Conservation (phyloP, 2,797 vertebrate genomes). For the Lutjanus campechanus region DNA sequence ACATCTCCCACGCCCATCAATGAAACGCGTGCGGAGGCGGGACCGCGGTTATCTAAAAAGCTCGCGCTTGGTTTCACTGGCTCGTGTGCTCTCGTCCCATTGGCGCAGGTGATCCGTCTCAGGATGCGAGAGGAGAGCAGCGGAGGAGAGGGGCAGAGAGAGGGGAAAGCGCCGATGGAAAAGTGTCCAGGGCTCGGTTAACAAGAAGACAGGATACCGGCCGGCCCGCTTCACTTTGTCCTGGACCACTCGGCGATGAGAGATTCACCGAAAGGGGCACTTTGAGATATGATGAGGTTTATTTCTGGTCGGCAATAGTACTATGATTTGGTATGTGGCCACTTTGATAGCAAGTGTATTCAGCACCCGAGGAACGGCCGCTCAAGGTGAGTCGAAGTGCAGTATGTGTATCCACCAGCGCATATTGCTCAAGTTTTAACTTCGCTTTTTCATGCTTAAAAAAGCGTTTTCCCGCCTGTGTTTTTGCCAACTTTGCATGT, state of each 20-base stretch:
- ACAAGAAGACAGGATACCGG: slow-evolving; percentile 79
- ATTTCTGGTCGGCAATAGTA: slow-evolving; percentile 92
- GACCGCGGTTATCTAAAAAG: slow-evolving; percentile 69
- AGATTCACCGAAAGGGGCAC: slow-evolving; percentile 85
- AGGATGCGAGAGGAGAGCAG: slow-evolving; percentile 80
- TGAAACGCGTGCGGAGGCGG: slow-evolving; percentile 76
- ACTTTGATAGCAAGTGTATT: slow-evolving; percentile 99
- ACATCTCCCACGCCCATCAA: slow-evolving; percentile 61
- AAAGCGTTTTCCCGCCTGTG: too few species aligned
- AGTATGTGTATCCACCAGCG: slow-evolving; percentile 50
- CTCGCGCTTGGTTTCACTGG: slow-evolving; percentile 87
- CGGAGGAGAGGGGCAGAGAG: slow-evolving; percentile 80
- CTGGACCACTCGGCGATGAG: slow-evolving; percentile 77
- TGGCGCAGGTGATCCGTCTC: slow-evolving; percentile 90
- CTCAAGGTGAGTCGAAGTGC: slow-evolving; percentile 99
- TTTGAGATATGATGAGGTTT: slow-evolving; percentile 93
- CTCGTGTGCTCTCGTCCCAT: slow-evolving; percentile 82
- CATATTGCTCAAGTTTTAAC: slow-evolving; percentile 59
- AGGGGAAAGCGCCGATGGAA: slow-evolving; percentile 84
- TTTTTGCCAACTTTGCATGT: slow-evolving; percentile 29
- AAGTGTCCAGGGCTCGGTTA: slow-evolving; percentile 88
- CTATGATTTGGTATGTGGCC: slow-evolving; percentile 99
- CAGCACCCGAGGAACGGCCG: slow-evolving; percentile 94
- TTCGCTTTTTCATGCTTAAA: fast-evolving
- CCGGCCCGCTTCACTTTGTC: slow-evolving; percentile 71